phyloP scores from a whole-genome alignment of 2,797 vertebrate genomes.

The Carcharodon carcharias region DNA sequence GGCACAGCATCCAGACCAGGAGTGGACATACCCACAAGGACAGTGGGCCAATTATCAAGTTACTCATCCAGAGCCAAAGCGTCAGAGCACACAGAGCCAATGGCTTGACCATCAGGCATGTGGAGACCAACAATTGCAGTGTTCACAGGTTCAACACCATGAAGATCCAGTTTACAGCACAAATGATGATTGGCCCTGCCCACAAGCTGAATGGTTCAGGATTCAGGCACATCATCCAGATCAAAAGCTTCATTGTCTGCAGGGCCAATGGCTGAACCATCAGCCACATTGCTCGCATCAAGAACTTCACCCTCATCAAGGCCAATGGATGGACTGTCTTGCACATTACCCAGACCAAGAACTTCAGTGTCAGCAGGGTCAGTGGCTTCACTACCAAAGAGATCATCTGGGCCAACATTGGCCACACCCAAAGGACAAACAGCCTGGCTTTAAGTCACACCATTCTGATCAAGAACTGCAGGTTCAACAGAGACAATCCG shows the following conservation, averaged over 20 bases:
- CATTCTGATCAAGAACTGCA: neutral
- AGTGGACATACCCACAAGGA: neutral
- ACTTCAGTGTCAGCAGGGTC: neutral
- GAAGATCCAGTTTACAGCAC: neutral
- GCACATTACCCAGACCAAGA: neutral
- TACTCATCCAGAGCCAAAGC: neutral
- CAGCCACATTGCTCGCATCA: neutral
- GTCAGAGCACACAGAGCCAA: neutral
- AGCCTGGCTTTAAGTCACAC: neutral
- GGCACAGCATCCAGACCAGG: neutral
- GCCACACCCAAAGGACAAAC: neutral
- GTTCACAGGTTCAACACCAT: neutral
- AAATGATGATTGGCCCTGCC: neutral
- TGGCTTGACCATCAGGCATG: conserved; percentile 2
- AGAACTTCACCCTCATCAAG: neutral
- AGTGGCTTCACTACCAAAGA: neutral
- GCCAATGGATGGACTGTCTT: neutral
- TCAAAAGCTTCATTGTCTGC: neutral
- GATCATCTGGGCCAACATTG: neutral
- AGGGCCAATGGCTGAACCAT: neutral
- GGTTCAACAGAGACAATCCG: neutral
- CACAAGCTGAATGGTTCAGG: neutral
- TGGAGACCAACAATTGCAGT: neutral
- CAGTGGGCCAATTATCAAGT: neutral
- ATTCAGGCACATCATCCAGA: neutral